Conservation (phyloP, 2,113 vertebrate genomes). For the Micromys minutus region DNA sequence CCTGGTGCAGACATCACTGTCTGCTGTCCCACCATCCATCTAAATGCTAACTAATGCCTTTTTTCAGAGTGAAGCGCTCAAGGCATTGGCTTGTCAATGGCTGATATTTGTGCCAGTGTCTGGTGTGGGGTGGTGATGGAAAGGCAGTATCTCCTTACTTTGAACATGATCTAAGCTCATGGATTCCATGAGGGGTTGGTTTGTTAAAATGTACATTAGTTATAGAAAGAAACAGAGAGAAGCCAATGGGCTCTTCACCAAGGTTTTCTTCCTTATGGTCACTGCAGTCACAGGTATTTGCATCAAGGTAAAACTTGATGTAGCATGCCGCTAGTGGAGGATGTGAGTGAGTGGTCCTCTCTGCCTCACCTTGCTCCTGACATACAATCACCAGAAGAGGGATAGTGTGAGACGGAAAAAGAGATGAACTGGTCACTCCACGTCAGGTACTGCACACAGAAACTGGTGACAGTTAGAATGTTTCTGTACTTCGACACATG, state of each 20-base stretch:
- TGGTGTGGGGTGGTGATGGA: background rate
- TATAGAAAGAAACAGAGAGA: slow-evolving; percentile 32
- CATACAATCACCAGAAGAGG: slow-evolving; percentile 45
- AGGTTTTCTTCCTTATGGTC: slow-evolving; percentile 37
- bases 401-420: slow-evolving; percentile 1
- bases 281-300: slow-evolving; percentile 48
- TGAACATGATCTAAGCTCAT: slow-evolving; percentile 48
- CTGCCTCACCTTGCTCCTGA: slow-evolving; percentile 48
- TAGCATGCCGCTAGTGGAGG: slow-evolving; percentile 58
- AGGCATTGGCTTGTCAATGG: slow-evolving; percentile 36
- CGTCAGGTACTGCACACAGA: background rate
- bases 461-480: background rate
- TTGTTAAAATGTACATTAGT: slow-evolving; percentile 54
- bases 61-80: background rate
- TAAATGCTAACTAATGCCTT: slow-evolving; percentile 45
- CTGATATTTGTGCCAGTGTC: background rate
- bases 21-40: slow-evolving; percentile 59
- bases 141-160: slow-evolving; percentile 52
- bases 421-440: slow-evolving; percentile 8
- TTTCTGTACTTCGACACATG: slow-evolving; percentile 28
- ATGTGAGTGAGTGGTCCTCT: slow-evolving; percentile 44
- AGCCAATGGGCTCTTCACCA: slow-evolving; percentile 6
- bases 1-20: slow-evolving; percentile 32
- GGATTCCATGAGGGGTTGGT: background rate
- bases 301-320: slow-evolving; percentile 58